Conservation (phyloP, 2,888 invertebrate species). For the Dryobotodes eremita region DNA sequence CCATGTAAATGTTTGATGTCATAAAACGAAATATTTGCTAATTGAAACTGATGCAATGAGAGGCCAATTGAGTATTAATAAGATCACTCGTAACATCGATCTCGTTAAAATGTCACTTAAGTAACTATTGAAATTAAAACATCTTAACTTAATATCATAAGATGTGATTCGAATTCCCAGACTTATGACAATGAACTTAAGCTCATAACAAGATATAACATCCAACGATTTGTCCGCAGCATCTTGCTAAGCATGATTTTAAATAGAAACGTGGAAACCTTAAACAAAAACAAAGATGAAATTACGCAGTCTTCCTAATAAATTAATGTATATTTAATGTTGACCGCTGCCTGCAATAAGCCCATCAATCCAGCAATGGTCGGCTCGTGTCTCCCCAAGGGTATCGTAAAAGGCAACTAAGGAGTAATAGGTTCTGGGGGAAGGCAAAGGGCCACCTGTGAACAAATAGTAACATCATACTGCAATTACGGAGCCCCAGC, state of each 20-base stretch:
- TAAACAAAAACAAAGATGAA: constrained; percentile 40
- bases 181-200: constrained; percentile 18
- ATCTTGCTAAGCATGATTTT: neutral
- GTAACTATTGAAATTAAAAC: constrained; percentile 2
- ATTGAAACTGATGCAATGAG: constrained; percentile 2
- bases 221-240: neutral
- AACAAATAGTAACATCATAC: constrained; percentile 58
- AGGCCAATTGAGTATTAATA: neutral
- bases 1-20: constrained; percentile 11
- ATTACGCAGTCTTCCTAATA: constrained; percentile 42
- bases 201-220: neutral
- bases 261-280: constrained; percentile 25
- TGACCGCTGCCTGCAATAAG: constrained; percentile 53
- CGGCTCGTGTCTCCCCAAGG: constrained; percentile 50
- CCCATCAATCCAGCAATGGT: constrained; percentile 55
- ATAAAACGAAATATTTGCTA: constrained; percentile 1
- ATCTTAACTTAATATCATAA: neutral
- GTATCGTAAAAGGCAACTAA: constrained; percentile 62
- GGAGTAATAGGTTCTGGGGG: constrained; percentile 56
- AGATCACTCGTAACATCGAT: neutral
- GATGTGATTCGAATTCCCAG: constrained; percentile 17
- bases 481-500: constrained; percentile 44
- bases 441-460: constrained; percentile 52
- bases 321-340: constrained; percentile 65
- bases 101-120: constrained; percentile 1